A percentile compares a stretch with the other conserved stretches of the same genome.
Conservation (phyloP, 2,113 vertebrate genomes). For the Planiliza haematocheilus region DNA sequence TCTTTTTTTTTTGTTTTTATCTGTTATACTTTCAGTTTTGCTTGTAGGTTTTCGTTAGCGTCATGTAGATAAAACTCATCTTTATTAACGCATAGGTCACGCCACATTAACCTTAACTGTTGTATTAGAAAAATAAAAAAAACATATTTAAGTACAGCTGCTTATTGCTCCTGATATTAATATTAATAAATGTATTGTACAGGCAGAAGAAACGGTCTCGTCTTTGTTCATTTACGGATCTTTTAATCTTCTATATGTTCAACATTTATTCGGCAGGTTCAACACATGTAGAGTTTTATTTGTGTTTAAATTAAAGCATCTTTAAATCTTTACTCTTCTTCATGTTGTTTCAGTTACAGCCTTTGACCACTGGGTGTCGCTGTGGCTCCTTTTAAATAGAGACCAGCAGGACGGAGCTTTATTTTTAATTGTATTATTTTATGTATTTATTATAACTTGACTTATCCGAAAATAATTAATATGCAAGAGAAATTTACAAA, state of each 20-base stretch:
- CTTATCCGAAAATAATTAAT: too few relatives aligned
- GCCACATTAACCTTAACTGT: slow-evolving; percentile 62
- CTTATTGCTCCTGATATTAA: slow-evolving; percentile 68
- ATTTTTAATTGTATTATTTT: too few relatives aligned
- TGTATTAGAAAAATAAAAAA: slow-evolving; percentile 65
- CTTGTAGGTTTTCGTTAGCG: slow-evolving; percentile 73
- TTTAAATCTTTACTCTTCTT: too few relatives aligned
- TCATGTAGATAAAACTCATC: slow-evolving; percentile 64
- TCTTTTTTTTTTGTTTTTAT: neutral
- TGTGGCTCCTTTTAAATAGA: neutral
- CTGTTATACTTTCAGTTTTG: slow-evolving; percentile 57
- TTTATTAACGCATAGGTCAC: slow-evolving; percentile 68
- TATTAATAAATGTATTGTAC: slow-evolving; percentile 80
- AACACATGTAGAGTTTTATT: too few relatives aligned
- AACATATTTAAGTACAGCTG: slow-evolving; percentile 75
- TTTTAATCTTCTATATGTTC: neutral
- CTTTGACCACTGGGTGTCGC: slow-evolving; percentile 20
- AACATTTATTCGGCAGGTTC: too few relatives aligned
- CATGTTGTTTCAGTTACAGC: neutral
- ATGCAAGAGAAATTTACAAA: too few relatives aligned
- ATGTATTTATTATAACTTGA: too few relatives aligned
- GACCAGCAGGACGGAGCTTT: neutral
- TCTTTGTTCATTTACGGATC: neutral
- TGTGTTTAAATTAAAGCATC: too few relatives aligned
- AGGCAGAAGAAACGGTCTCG: slow-evolving; percentile 28